Evolutionary conservation across 2,888 invertebrate genomes (phyloP), one percentile per base, ranked within the genome.

Genomic region (Eustalomyia histrio): DNA sequence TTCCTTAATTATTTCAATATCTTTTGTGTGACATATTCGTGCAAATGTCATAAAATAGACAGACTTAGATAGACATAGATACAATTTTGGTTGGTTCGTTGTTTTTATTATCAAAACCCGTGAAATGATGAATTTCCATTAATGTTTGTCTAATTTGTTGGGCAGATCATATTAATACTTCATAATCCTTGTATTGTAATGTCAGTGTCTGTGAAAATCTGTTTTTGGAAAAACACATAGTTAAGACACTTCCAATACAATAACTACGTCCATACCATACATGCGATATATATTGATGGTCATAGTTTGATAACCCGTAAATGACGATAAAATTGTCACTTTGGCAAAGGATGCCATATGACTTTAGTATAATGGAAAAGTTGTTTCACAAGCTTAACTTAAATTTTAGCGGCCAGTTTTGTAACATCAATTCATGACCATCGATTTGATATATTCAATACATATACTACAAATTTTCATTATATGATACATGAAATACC

Each of bases 101-200:
- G 12, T 57, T 24, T 39, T 39, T 50, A 1, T 64, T 69, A 14
- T 57, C 35, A 71, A 58, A 60, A 55, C 55, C 57, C 71, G 43
- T 81, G 57, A 75, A 81, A 75, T 81, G 61, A 75, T 78, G 71
- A 67, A 75, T 81, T 71, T 78, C 67, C 78, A 53, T 78, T 71
- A 78, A 63, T 78, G 55, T 78, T 71, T 72, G 60, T 69, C 64
- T 74, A 78, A 71, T 71, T 74, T 81, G 74, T 71, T 74, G 78
- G 58, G 78, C 72, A 55, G 60, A 72, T 65, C 72, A 35, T 33
- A 67, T 67, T 71, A 81, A 78, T 78, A 61, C 71, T 18, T 47
- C 17, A 53, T 81, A 81, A 81, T 81, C 74, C 71, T 72, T 50
- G 43, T 52, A 68, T 57, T 60, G 17, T 35, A 33, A 47, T 33